phyloP scores from a whole-genome alignment of 2,113 vertebrate species.

The Notothenia coriiceps region DNA sequence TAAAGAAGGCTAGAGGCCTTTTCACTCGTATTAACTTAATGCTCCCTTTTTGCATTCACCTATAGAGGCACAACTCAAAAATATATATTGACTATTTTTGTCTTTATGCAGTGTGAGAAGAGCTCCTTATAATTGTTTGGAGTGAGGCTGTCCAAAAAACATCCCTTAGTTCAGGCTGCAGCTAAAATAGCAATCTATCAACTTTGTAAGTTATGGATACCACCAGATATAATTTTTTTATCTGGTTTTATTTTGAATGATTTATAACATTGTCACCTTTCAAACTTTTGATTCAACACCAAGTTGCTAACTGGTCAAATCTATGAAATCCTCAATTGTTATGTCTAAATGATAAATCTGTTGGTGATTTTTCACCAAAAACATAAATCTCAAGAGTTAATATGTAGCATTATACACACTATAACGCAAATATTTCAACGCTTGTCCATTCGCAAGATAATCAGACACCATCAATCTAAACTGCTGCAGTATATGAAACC shows the following conservation, averaged over 20 bases:
- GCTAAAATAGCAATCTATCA: background rate
- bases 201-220: background rate
- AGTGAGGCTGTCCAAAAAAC: background rate
- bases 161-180: background rate
- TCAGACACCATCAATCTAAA: background rate
- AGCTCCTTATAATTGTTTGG: background rate
- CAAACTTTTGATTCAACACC: background rate
- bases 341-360: background rate
- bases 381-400: background rate
- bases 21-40: slow-evolving; percentile 29
- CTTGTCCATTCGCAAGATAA: background rate
- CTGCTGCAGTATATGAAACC: background rate
- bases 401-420: background rate
- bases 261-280: background rate
- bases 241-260: background rate
- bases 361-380: background rate
- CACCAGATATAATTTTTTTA: background rate
- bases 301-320: background rate
- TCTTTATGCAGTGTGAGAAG: slow-evolving; percentile 8
- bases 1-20: slow-evolving; percentile 57
- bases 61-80: background rate
- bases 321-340: background rate
- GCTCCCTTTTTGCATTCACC: slow-evolving; percentile 7
- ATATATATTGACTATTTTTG: background rate
- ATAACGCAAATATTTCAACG: background rate